Percentiles rank a stretch among this genome's conserved stretches.
Conservation (phyloP, 35 echinoderm and acorn worm species). For the Nesometra sesokonis region DNA sequence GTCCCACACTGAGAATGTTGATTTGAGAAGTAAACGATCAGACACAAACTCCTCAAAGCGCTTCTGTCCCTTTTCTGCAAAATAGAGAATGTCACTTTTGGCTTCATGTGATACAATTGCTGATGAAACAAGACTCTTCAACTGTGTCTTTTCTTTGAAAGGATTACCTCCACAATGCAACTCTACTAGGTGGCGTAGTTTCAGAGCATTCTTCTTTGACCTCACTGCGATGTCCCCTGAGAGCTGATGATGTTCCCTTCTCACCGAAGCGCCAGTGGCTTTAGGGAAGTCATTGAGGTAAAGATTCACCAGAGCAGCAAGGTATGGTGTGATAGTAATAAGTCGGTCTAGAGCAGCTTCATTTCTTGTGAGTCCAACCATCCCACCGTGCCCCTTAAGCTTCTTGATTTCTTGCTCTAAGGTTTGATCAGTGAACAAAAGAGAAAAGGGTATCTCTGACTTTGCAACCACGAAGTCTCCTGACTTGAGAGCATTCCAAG, state of each 20-base stretch:
- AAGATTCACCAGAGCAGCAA: not conserved
- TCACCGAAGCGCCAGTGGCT: slow-evolving; percentile 7
- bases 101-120: not conserved
- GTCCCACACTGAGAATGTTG: not conserved
- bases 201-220: slow-evolving; percentile 20
- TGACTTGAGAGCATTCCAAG: slow-evolving; percentile 4
- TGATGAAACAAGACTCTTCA: slow-evolving; percentile 1
- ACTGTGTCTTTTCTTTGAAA: not conserved
- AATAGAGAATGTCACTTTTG: not conserved
- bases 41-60: too few species aligned
- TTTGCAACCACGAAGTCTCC: slow-evolving; percentile 3
- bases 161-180: slow-evolving; percentile 33
- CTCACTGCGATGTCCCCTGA: slow-evolving; percentile 23
- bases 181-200: slow-evolving; percentile 22
- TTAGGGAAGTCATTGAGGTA: slow-evolving; percentile 25
- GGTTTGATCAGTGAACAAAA: slow-evolving; percentile 15
- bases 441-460: slow-evolving; percentile 16
- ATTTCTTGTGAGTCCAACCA: slow-evolving; percentile 11
- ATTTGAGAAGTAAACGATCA: not conserved
- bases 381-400: slow-evolving; percentile 11
- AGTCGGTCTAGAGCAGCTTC: slow-evolving; percentile 16
- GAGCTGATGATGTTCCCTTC: slow-evolving; percentile 25
- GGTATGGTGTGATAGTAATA: slow-evolving; percentile 8
- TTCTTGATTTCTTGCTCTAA: slow-evolving; percentile 6
- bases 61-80: slow-evolving; percentile 13